Conservation (phyloP, 2,113 vertebrate species). For the Glaucomys volans region DNA sequence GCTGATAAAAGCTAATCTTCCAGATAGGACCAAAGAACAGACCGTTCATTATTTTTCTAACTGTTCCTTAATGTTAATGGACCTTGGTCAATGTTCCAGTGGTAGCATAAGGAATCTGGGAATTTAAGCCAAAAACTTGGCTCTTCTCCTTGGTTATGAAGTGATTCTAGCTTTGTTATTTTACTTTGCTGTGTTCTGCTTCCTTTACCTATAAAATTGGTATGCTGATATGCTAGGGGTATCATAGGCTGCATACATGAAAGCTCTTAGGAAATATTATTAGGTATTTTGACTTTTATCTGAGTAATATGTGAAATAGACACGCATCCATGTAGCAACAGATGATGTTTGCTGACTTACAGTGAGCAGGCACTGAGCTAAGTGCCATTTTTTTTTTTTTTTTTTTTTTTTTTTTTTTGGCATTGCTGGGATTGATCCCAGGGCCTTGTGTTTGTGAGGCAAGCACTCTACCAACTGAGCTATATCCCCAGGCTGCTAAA, state of each 20-base stretch:
- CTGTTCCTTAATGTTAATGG: background rate
- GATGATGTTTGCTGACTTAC: background rate
- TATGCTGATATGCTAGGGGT: background rate
- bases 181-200: background rate
- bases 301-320: background rate
- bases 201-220: background rate
- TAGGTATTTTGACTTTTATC: background rate
- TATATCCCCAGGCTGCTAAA: no score
- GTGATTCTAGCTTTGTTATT: background rate
- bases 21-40: conserved; percentile 28
- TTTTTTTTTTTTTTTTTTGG: no score
- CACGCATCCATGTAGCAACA: rapidly evolving
- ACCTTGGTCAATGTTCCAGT: background rate
- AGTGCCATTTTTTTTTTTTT: no score
- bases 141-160: background rate
- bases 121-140: background rate
- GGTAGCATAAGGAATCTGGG: background rate
- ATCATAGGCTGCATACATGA: background rate
- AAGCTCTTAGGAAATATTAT: background rate
- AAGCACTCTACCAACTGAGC: no score
- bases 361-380: rapidly evolving
- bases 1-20: conserved; percentile 48
- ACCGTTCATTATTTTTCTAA: conserved; percentile 26
- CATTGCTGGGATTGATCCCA: no score
- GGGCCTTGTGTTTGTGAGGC: no score